phyloP scores from a whole-genome alignment of 2,113 vertebrate species.

The Oncorhynchus clarkii region DNA sequence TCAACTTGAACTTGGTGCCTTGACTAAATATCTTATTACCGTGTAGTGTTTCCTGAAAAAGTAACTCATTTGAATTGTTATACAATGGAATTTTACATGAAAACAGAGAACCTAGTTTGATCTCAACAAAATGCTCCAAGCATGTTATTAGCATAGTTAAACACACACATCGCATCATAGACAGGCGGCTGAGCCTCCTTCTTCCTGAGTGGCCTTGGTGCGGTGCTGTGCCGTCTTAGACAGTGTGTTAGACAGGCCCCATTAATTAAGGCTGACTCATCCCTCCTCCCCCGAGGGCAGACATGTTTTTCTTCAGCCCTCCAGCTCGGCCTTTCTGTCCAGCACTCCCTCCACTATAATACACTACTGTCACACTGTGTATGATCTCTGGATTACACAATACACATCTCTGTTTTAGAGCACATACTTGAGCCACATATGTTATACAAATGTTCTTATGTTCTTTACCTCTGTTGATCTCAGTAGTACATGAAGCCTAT shows the following conservation, averaged over 20 bases:
- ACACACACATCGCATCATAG: constrained; percentile 45
- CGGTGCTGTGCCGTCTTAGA: background rate
- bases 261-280: constrained; percentile 62
- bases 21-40: no score
- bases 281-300: constrained; percentile 41
- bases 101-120: constrained; percentile 35
- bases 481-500: background rate
- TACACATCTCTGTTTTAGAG: background rate
- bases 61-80: constrained; percentile 28
- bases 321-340: constrained; percentile 32
- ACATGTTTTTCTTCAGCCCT: constrained; percentile 45
- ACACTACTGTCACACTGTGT: background rate
- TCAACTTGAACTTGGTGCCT: background rate
- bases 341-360: background rate
- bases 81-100: constrained; percentile 21
- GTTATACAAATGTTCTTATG: background rate
- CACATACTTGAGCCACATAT: background rate
- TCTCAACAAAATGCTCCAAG: constrained; percentile 43
- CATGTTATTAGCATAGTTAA: constrained; percentile 66
- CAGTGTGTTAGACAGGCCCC: constrained; percentile 24
- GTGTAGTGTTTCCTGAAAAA: no score
- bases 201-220: constrained; percentile 32
- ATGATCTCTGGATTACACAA: background rate
- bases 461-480: background rate
- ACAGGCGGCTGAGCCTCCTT: constrained; percentile 24